phyloP scores from a whole-genome alignment of 2,113 vertebrate species.

The Choloepus hoffmanni region DNA sequence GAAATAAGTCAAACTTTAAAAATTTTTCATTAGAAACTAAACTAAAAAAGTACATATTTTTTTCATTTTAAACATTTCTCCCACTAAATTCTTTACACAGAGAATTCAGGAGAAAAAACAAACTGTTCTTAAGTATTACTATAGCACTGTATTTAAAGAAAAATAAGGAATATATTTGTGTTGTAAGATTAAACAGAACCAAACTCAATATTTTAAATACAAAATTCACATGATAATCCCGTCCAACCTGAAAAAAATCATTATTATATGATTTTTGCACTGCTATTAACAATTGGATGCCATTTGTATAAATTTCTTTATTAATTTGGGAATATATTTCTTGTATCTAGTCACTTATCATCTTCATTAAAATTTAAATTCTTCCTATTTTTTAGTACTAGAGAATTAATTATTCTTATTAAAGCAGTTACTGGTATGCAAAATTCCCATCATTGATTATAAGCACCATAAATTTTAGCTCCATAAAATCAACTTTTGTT shows the following conservation, averaged over 20 bases:
- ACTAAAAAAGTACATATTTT: background rate
- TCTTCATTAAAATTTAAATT: conserved; percentile 24
- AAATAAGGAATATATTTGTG: conserved; percentile 17
- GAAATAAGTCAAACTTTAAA: background rate
- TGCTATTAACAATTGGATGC: background rate
- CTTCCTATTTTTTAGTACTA: background rate
- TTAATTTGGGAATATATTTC: conserved; percentile 13
- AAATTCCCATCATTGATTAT: background rate
- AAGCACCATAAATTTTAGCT: background rate
- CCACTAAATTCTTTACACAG: conserved; percentile 25
- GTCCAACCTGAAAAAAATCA: background rate
- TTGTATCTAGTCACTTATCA: conserved; percentile 14
- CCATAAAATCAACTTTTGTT: conserved; percentile 5
- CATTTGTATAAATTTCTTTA: conserved; percentile 49
- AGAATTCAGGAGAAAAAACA: background rate
- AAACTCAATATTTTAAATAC: conserved; percentile 18
- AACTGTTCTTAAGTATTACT: background rate
- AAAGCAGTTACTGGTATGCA: background rate
- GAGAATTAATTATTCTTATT: background rate
- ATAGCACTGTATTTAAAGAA: background rate
- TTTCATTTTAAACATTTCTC: conserved; percentile 45
- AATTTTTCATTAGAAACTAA: conserved; percentile 28
- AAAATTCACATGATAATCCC: conserved; percentile 2
- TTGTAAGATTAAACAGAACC: background rate
- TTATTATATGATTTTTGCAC: background rate